phyloP scores from a whole-genome alignment of 2,113 vertebrate species.

The Microcebus lehilahytsara region DNA sequence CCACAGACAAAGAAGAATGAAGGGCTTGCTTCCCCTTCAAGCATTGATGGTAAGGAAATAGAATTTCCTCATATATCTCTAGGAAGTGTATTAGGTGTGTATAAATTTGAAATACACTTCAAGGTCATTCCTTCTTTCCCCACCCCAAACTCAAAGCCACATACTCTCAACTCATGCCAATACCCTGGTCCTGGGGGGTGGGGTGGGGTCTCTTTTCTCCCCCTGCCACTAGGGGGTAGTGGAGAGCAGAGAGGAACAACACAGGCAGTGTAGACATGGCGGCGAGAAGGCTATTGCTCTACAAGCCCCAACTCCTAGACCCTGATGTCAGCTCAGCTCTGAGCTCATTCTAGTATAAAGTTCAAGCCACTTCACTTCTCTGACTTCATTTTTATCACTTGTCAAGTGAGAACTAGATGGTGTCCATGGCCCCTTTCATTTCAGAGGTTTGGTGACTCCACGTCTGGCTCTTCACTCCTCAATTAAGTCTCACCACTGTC shows the following conservation, averaged over 20 bases:
- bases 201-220: too few relatives aligned
- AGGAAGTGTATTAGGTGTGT: background rate
- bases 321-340: background rate
- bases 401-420: background rate
- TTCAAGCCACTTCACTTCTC: background rate
- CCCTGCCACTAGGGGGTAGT: too few relatives aligned
- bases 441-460: background rate
- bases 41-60: background rate
- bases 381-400: background rate
- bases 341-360: background rate
- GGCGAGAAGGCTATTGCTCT: background rate
- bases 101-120: background rate
- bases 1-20: background rate
- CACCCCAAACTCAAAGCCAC: background rate
- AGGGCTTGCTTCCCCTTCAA: background rate
- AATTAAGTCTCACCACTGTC: background rate
- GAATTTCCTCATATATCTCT: background rate
- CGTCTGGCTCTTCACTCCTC: background rate
- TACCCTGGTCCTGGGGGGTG: background rate
- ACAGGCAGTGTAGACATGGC: too few relatives aligned
- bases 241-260: too few relatives aligned
- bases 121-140: background rate
- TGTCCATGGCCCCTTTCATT: background rate
- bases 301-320: background rate
- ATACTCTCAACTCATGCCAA: background rate